Evolutionary conservation across 1,140 invertebrate species (phyloP).

Genomic region (Tetramorium alpestre): DNA sequence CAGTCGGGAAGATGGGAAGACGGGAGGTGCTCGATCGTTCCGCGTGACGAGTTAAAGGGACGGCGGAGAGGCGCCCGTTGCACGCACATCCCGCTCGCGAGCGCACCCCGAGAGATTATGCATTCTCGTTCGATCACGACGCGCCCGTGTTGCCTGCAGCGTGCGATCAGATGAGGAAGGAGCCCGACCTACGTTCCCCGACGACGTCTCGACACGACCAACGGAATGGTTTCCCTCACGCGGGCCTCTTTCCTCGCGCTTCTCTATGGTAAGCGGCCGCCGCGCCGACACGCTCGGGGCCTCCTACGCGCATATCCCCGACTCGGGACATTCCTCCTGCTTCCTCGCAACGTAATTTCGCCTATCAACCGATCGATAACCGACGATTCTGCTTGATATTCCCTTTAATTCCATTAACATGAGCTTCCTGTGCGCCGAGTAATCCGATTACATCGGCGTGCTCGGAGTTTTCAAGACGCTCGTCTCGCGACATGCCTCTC

Average conservation of each 20-base stretch:
- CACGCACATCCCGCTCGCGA: not conserved
- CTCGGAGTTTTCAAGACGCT: not conserved
- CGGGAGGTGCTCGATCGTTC: not conserved
- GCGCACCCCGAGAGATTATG: not conserved
- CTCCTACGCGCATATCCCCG: too few species aligned
- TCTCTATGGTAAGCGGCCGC: slow-evolving; percentile 38
- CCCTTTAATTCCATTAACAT: slow-evolving; percentile 14
- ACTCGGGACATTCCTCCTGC: too few species aligned
- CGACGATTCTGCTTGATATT: not conserved
- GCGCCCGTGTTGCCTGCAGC: not conserved
- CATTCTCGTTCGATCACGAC: not conserved
- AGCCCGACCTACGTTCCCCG: not conserved
- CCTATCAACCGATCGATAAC: slow-evolving; percentile 22
- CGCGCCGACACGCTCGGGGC: too few species aligned
- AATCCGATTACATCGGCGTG: not conserved
- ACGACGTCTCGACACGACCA: not conserved
- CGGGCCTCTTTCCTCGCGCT: slow-evolving; percentile 4
- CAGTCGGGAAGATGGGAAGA: slow-evolving; percentile 15
- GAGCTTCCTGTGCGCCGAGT: not conserved
- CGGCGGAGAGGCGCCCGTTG: not conserved
- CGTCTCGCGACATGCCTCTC: not conserved
- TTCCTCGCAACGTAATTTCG: not conserved
- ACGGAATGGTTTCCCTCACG: slow-evolving; percentile 40
- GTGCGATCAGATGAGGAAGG: slow-evolving; percentile 34
- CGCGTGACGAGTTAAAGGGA: slow-evolving; percentile 10